These are phyloP conservation scores for Galago senegalensis DNA, from an alignment of 2,797 vertebrate species.

Conservation along the genomic window DNA sequence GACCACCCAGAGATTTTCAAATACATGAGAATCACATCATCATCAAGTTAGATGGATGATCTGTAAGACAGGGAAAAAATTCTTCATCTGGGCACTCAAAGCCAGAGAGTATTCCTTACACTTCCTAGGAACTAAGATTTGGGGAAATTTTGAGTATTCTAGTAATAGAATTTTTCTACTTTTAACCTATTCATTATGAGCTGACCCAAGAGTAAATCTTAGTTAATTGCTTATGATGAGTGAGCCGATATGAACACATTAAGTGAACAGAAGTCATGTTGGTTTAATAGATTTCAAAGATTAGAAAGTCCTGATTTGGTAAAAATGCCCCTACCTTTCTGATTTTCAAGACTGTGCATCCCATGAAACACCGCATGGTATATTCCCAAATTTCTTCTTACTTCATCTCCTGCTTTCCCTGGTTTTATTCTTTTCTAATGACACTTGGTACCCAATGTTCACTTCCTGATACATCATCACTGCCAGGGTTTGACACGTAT, in stretches of 20 bases:
- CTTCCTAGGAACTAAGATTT: neutral
- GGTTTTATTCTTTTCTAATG: constrained; percentile 65
- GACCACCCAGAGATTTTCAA: neutral
- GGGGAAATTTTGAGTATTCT: neutral
- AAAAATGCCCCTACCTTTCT: neutral
- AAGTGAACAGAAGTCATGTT: neutral
- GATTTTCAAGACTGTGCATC: neutral
- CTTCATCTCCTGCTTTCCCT: neutral
- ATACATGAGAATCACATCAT: neutral
- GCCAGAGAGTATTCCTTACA: neutral
- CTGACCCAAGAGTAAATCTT: neutral
- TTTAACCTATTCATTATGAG: neutral
- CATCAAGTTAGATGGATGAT: neutral
- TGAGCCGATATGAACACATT: neutral
- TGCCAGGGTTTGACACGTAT: constrained; percentile 29
- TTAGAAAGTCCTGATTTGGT: neutral
- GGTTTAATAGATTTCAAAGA: constrained; percentile 10
- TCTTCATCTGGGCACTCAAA: constrained; percentile 30
- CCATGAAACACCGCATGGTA: neutral
- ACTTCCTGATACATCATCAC: constrained; percentile 68
- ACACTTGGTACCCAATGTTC: constrained; percentile 34
- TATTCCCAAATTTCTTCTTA: constrained; percentile 10
- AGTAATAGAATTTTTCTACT: neutral
- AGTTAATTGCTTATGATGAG: neutral
- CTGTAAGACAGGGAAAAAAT: neutral